Conservation (phyloP, 1,140 invertebrate species). For the Maconellicoccus hirsutus region DNA sequence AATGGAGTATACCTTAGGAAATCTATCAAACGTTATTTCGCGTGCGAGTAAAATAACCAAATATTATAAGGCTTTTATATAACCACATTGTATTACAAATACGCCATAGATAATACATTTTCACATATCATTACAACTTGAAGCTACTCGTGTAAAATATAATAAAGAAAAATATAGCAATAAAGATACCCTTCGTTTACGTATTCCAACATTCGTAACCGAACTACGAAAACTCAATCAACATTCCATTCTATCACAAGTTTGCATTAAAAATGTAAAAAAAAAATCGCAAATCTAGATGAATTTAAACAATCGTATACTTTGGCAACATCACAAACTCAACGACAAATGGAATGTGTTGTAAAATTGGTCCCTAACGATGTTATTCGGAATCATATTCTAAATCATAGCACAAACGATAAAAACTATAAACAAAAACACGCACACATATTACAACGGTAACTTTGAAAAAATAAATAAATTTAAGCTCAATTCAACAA, state of each 20-base stretch:
- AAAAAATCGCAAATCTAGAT: neutral
- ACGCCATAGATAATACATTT: neutral
- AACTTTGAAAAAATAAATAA: neutral
- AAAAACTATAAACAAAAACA: neutral
- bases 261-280: neutral
- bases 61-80: too few relatives aligned
- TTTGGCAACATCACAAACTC: neutral
- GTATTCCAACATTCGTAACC: neutral
- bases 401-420: neutral
- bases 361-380: neutral
- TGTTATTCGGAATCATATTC: neutral
- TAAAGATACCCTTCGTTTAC: neutral
- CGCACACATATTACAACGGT: neutral
- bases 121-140: neutral
- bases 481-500: neutral
- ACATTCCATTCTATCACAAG: neutral
- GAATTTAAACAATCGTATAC: neutral
- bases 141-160: neutral
- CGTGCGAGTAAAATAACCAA: too few relatives aligned
- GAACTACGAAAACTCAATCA: neutral
- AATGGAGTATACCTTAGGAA: too few relatives aligned
- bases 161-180: neutral
- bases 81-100: neutral
- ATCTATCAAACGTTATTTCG: too few relatives aligned
- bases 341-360: neutral